phyloP scores from a whole-genome alignment of 2,888 invertebrate species.

The Campoletis raptor region DNA sequence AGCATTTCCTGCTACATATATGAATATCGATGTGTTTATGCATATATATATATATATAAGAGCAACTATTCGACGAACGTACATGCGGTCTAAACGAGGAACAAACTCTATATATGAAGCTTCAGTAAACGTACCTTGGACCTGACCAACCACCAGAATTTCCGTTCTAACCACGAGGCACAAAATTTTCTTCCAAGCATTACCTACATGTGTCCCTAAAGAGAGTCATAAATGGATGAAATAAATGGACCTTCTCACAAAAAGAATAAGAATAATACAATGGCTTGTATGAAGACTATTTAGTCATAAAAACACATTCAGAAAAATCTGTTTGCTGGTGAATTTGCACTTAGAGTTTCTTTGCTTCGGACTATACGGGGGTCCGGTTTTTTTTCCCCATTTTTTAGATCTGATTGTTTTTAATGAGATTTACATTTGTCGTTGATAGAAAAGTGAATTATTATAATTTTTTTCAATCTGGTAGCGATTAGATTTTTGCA shows the following conservation, averaged over 20 bases:
- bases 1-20: background rate
- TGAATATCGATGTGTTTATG: background rate
- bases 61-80: background rate
- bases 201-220: background rate
- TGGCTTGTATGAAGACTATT: background rate
- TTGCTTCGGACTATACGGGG: background rate
- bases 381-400: background rate
- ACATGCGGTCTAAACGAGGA: constrained; percentile 50
- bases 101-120: constrained; percentile 10
- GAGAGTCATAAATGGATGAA: background rate
- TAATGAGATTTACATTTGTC: no score
- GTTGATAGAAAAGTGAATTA: no score
- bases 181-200: constrained; percentile 18
- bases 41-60: background rate
- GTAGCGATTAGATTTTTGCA: background rate
- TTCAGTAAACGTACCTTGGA: constrained; percentile 21
- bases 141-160: constrained; percentile 42
- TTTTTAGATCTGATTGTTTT: background rate
- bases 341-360: background rate
- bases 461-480: no score
- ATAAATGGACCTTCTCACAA: background rate
- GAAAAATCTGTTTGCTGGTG: background rate
- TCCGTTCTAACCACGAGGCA: constrained; percentile 13
- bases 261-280: background rate
- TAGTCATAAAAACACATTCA: background rate